Base-by-base conservation (phyloP, 2,888 invertebrate species). In the Drosophila yooni region DNA sequence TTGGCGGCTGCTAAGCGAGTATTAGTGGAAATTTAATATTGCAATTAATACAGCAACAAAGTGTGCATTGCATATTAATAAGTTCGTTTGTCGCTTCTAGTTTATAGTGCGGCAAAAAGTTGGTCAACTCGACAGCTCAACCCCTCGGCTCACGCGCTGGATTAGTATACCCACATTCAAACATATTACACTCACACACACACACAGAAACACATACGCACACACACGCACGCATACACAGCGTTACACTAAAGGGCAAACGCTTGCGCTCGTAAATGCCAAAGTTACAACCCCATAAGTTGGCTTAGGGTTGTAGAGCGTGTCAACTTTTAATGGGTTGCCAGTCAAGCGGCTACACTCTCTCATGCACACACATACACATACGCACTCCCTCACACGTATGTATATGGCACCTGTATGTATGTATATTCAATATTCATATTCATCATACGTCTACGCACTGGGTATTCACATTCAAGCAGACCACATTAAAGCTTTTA, bases 11-110 rank as follows among this genome's bases (percentile, higher is more conserved):
- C 76, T 86, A 82, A 87, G 86, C 77, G 79, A 75, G 83, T 85
- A 88, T 89, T 89, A 88, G 86, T 89, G 78, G 89, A 88, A 89
- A 89, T 88, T 89, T 89, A 89, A 88, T 89, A 88, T 86, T 88
- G 89, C 89, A 89, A 89, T 88, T 89, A 89, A 88, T 88, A 89
- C 77, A 82, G 87, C 86, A 81, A 88, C 89, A 88, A 88, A 82
- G 88, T 88, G 89, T 89, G 87, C 89, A 88, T 83, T 88, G 87
- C 87, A 88, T 88, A 89, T 88, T 89, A 88, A 88, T 88, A 88
- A 89, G 87, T 89, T 84, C 71, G 73, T 83, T 77, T 81, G 84
- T 87, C 87, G 84, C 66, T 73, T 62, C 69, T 65, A 82, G 80
- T 82, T 84, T 84, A 82, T 74, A 66, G 64, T 67, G 46, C 58